Conservation (phyloP, 2,888 invertebrate genomes). For the Tinea semifulvella region DNA sequence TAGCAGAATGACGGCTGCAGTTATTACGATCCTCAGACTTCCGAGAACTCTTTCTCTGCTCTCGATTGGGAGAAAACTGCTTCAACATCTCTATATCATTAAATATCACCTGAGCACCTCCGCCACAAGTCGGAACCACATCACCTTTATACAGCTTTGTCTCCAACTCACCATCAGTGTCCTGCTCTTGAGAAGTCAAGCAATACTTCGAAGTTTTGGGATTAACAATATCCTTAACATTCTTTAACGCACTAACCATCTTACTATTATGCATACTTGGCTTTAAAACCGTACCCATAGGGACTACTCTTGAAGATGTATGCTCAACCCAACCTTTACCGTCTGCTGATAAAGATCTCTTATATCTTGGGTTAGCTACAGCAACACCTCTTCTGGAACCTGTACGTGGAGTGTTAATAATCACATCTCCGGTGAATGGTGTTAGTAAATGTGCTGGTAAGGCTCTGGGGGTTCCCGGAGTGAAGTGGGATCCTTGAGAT, state of each 20-base stretch:
- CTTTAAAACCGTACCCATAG: conserved; percentile 89
- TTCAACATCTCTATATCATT: conserved; percentile 91
- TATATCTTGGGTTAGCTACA: conserved; percentile 75
- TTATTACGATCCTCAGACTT: not conserved
- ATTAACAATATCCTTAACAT: conserved; percentile 78
- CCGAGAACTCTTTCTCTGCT: conserved; percentile 28
- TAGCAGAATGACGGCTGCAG: conserved; percentile 54
- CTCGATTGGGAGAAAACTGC: conserved; percentile 77
- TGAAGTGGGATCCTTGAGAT: conserved; percentile 25
- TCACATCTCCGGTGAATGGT: conserved; percentile 34
- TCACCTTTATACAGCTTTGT: conserved; percentile 95
- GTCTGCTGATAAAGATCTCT: conserved; percentile 84
- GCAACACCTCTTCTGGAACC: conserved; percentile 69
- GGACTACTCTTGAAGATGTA: conserved; percentile 79
- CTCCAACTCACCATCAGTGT: conserved; percentile 91
- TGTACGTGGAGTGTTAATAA: conserved; percentile 38
- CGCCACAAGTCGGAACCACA: conserved; percentile 91
- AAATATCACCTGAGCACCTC: conserved; percentile 95
- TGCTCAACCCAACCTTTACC: conserved; percentile 89
- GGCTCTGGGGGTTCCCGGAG: conserved; percentile 54
- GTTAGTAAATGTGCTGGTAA: conserved; percentile 52
- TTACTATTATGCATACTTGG: conserved; percentile 84
- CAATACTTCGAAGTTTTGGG: conserved; percentile 86
- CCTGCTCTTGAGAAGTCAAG: conserved; percentile 90
- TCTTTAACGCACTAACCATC: conserved; percentile 83